These are phyloP conservation scores for Dendroctonus valens DNA, from an alignment of 1,140 invertebrate genomes.

Conservation along the genomic window DNA sequence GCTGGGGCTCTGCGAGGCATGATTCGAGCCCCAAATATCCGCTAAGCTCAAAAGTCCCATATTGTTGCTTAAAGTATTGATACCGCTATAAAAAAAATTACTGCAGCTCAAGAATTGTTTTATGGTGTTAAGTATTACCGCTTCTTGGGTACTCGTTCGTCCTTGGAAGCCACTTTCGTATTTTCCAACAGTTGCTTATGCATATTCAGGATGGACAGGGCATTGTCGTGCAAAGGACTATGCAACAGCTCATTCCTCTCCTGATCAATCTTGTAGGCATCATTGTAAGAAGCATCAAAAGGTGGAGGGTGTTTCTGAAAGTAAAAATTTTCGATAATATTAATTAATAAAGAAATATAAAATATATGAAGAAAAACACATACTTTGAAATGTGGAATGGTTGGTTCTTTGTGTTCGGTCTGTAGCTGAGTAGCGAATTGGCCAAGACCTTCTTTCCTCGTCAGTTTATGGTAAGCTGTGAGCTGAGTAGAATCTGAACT, in stretches of 20 bases:
- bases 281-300: not conserved
- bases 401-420: no score
- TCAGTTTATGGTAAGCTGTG: conserved; percentile 34
- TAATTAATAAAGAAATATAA: no score
- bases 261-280: conserved; percentile 1
- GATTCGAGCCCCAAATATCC: conserved; percentile 54
- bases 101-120: not conserved
- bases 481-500: conserved; percentile 42
- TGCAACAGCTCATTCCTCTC: conserved; percentile 25
- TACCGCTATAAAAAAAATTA: conserved; percentile 14
- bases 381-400: no score
- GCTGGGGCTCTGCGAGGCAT: conserved; percentile 16
- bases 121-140: conserved; percentile 7
- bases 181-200: conserved; percentile 32
- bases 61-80: conserved; percentile 26
- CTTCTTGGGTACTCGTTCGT: conserved; percentile 25
- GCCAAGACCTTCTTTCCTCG: no score
- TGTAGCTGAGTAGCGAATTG: no score
- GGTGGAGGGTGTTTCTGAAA: no score
- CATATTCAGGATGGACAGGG: conserved; percentile 32
- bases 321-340: no score
- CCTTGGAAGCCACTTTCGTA: conserved; percentile 2
- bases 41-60: conserved; percentile 53
- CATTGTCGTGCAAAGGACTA: conserved; percentile 33
- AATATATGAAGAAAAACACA: no score